Conservation (phyloP, 2,888 invertebrate genomes). For the Antitype chi region DNA sequence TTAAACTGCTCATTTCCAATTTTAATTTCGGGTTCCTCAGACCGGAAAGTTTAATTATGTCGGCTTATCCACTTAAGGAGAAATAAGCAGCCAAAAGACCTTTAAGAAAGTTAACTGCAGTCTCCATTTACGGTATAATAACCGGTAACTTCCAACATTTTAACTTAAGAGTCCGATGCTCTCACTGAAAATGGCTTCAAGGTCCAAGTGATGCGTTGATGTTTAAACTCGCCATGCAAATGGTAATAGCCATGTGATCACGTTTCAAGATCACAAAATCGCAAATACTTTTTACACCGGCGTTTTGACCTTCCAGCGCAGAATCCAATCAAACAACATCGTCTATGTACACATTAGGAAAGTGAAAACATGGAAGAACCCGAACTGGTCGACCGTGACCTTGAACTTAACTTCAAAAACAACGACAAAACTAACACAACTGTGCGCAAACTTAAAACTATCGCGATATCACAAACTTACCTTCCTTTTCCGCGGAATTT, state of each 20-base stretch:
- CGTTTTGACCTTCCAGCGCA: slow-evolving; percentile 13
- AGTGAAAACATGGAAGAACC: slow-evolving; percentile 57
- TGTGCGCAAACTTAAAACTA: slow-evolving; percentile 31
- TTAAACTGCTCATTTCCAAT: slow-evolving; percentile 17
- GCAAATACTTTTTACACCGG: slow-evolving; percentile 26
- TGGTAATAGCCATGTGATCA: slow-evolving; percentile 49
- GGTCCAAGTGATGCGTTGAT: slow-evolving; percentile 39
- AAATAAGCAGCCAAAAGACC: slow-evolving; percentile 26
- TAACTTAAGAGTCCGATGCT: slow-evolving; percentile 24
- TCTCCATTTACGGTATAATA: slow-evolving; percentile 43
- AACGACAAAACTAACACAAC: slow-evolving; percentile 45
- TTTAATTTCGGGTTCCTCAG: slow-evolving; percentile 32
- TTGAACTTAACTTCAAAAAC: slow-evolving; percentile 56
- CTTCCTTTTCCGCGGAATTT: slow-evolving; percentile 89
- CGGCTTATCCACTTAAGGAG: slow-evolving; percentile 23
- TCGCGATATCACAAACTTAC: slow-evolving; percentile 76
- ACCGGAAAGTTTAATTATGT: slow-evolving; percentile 21
- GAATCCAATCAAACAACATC: slow-evolving; percentile 24
- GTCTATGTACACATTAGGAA: slow-evolving; percentile 37
- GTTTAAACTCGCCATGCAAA: slow-evolving; percentile 46
- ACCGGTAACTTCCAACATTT: slow-evolving; percentile 42
- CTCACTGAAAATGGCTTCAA: slow-evolving; percentile 42
- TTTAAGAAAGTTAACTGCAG: slow-evolving; percentile 37
- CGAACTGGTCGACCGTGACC: slow-evolving; percentile 43
- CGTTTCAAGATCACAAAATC: slow-evolving; percentile 43